A percentile compares a stretch with the other conserved stretches of the same genome.
Evolutionary conservation across 2,113 vertebrate species (phyloP).

Genomic region (Anhinga rufa): DNA sequence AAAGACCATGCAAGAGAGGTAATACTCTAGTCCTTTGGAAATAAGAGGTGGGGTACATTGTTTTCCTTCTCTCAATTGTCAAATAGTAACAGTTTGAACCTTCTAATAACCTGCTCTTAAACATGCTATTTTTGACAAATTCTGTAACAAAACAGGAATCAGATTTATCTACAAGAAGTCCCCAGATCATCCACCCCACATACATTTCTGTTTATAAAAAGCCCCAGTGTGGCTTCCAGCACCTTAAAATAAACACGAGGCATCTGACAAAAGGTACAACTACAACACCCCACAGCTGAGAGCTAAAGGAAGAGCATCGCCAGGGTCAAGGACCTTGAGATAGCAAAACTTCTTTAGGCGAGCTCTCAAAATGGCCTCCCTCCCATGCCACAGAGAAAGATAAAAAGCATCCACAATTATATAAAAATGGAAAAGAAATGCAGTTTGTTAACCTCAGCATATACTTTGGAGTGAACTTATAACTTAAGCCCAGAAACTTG

Average conservation of each 20-base stretch:
- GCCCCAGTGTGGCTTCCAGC: background rate
- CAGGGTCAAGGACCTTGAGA: background rate
- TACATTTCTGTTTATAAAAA: background rate
- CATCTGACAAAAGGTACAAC: background rate
- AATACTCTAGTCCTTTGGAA: background rate
- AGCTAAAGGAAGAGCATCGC: background rate
- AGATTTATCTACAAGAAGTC: background rate
- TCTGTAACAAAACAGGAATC: background rate
- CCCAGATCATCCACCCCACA: background rate
- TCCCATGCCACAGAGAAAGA: background rate
- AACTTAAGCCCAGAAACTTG: background rate
- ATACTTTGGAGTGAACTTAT: background rate
- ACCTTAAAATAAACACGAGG: background rate
- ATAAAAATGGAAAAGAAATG: background rate
- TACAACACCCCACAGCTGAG: background rate
- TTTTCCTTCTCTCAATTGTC: background rate
- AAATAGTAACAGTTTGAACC: background rate
- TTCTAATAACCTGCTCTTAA: background rate
- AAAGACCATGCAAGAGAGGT: background rate
- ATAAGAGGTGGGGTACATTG: background rate
- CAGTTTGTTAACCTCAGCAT: background rate
- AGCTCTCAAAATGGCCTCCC: background rate
- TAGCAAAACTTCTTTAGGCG: fast-evolving
- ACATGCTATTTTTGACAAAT: background rate
- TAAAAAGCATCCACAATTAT: background rate